A percentile compares a stretch with the other conserved stretches of the same genome.
phyloP scores from a whole-genome alignment of 2,113 vertebrate genomes.

The Pitta sordida region DNA sequence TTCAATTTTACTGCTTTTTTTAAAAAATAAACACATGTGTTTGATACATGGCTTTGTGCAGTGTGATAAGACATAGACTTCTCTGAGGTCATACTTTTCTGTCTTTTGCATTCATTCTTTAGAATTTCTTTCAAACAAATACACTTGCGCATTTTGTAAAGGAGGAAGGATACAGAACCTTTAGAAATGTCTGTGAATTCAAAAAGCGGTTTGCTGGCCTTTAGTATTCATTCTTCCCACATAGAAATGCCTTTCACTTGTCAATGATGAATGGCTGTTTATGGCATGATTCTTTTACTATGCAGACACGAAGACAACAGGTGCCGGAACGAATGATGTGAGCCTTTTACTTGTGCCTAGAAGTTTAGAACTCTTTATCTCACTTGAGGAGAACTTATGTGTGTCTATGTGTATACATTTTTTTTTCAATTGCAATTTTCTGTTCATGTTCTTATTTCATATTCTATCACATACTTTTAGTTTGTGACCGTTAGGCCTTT shows the following conservation, averaged over 20 bases:
- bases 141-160: constrained; percentile 19
- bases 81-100: constrained; percentile 23
- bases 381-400: background rate
- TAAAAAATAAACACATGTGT: constrained; percentile 7
- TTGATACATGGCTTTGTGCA: constrained; percentile 35
- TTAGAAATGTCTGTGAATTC: constrained; percentile 46
- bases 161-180: constrained; percentile 42
- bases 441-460: background rate
- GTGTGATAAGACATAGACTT: constrained; percentile 3
- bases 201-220: constrained; percentile 45
- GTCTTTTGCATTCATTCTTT: background rate
- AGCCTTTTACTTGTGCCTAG: constrained; percentile 22
- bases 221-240: constrained; percentile 29
- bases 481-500: background rate
- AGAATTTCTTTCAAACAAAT: constrained; percentile 41
- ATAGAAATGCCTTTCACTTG: constrained; percentile 31
- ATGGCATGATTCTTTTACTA: constrained; percentile 36
- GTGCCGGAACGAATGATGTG: constrained; percentile 38
- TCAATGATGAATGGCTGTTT: constrained; percentile 28
- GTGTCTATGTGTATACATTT: background rate
- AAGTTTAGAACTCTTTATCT: constrained; percentile 16
- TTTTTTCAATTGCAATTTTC: background rate
- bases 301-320: constrained; percentile 34
- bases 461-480: background rate
- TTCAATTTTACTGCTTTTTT: background rate